A percentile compares a stretch with the other conserved stretches of the same genome.
These are phyloP conservation scores for Hydraecia micacea DNA, from an alignment of 2,888 invertebrate species.

Conservation along the genomic window DNA sequence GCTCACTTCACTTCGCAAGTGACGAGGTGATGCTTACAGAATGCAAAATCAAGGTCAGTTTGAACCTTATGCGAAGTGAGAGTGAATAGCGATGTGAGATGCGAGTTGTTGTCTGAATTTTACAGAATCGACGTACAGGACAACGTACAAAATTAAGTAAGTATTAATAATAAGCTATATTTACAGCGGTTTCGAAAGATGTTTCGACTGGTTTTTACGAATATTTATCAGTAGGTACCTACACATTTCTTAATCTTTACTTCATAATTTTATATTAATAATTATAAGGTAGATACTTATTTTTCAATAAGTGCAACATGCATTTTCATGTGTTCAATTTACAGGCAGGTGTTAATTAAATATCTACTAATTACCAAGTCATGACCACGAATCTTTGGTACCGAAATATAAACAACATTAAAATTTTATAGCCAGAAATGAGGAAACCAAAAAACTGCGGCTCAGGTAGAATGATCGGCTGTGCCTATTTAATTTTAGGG, in stretches of 20 bases:
- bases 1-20: no score
- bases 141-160: no score
- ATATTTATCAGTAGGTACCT: neutral
- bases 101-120: no score
- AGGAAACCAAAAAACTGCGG: slow-evolving; percentile 75
- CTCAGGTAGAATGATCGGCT: slow-evolving; percentile 74
- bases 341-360: slow-evolving; percentile 55
- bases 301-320: neutral
- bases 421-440: slow-evolving; percentile 60
- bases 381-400: slow-evolving; percentile 44
- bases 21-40: no score
- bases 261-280: neutral
- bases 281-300: slow-evolving; percentile 1
- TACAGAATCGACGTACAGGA: no score
- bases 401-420: slow-evolving; percentile 54
- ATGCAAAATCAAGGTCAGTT: no score
- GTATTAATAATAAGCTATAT: neutral
- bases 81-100: no score
- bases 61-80: no score
- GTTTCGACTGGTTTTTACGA: neutral
- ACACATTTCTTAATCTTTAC: neutral
- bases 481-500: slow-evolving; percentile 61
- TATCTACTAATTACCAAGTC: slow-evolving; percentile 43
- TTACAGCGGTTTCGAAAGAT: neutral
- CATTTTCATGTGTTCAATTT: slow-evolving; percentile 15